phyloP scores from a whole-genome alignment of 2,888 invertebrate genomes.

The Toxonevra muliebris region DNA sequence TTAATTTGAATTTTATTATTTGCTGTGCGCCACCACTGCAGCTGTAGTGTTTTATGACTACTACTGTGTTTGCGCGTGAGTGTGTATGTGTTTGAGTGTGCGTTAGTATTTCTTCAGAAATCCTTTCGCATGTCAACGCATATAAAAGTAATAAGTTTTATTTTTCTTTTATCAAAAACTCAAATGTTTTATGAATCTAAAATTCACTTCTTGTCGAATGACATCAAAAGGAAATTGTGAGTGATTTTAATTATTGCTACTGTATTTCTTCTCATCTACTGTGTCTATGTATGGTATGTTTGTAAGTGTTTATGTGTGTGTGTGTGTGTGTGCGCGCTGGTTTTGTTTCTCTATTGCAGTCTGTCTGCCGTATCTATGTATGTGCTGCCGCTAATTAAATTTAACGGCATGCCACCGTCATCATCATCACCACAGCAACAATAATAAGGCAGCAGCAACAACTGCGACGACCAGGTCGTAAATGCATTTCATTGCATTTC shows the following conservation, averaged over 20 bases:
- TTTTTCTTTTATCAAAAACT: not conserved
- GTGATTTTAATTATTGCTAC: conserved; percentile 54
- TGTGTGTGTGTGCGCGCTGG: not conserved
- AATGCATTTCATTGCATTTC: conserved; percentile 30
- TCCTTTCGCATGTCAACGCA: conserved; percentile 52
- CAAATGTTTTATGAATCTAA: too few relatives aligned
- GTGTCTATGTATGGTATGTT: conserved; percentile 6
- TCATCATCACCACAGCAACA: conserved; percentile 9
- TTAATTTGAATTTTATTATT: conserved; percentile 38
- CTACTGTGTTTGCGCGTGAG: too few relatives aligned
- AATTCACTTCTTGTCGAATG: conserved; percentile 17
- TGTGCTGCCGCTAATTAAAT: conserved; percentile 53
- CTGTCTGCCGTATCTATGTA: too few relatives aligned
- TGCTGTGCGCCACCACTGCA: too few relatives aligned
- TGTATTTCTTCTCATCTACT: conserved; percentile 31
- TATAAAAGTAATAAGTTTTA: conserved; percentile 39
- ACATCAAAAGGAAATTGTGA: conserved; percentile 49
- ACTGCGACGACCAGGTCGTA: conserved; percentile 20
- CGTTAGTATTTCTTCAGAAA: conserved; percentile 34
- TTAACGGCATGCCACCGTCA: conserved; percentile 48
- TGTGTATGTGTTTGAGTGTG: too few relatives aligned
- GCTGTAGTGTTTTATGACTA: conserved; percentile 37
- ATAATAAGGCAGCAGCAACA: conserved; percentile 29
- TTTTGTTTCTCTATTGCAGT: conserved; percentile 22
- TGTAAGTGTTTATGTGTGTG: conserved; percentile 1